Conservation (phyloP, 2,888 invertebrate species). For the Mimachlamys varia region DNA sequence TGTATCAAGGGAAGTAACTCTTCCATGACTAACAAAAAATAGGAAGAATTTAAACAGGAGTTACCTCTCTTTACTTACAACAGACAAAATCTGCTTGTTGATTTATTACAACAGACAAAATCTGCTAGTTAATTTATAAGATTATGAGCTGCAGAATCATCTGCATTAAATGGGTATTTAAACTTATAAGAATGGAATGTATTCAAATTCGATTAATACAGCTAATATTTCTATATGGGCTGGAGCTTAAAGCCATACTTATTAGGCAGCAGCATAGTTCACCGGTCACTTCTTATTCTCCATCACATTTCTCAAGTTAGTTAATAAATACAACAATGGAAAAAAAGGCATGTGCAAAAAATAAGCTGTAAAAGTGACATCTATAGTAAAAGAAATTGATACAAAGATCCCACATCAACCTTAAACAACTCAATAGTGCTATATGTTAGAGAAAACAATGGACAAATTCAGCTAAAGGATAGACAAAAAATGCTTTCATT, state of each 20-base stretch:
- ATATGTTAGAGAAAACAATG: not conserved
- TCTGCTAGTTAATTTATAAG: no score
- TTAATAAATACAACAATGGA: constrained; percentile 6
- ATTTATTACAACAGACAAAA: not conserved
- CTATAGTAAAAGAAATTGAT: constrained; percentile 11
- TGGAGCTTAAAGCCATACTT: not conserved
- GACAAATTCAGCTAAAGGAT: constrained; percentile 26
- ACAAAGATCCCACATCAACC: not conserved
- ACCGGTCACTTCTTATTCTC: not conserved
- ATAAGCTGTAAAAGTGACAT: not conserved
- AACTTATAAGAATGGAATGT: no score
- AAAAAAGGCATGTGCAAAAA: constrained; percentile 31
- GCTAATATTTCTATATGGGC: not conserved
- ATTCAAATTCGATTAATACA: not conserved
- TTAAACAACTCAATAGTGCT: constrained; percentile 23
- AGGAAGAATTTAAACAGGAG: constrained; percentile 45
- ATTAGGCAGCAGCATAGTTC: not conserved
- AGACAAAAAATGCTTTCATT: not conserved
- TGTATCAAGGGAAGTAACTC: constrained; percentile 47
- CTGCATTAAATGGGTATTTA: no score
- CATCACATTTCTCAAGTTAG: not conserved
- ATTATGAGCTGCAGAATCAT: no score
- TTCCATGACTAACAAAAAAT: constrained; percentile 40
- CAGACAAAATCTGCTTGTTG: not conserved
- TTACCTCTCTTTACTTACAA: constrained; percentile 47